Base-by-base conservation (phyloP, 2,113 vertebrate genomes). In the Bufo bufo region DNA sequence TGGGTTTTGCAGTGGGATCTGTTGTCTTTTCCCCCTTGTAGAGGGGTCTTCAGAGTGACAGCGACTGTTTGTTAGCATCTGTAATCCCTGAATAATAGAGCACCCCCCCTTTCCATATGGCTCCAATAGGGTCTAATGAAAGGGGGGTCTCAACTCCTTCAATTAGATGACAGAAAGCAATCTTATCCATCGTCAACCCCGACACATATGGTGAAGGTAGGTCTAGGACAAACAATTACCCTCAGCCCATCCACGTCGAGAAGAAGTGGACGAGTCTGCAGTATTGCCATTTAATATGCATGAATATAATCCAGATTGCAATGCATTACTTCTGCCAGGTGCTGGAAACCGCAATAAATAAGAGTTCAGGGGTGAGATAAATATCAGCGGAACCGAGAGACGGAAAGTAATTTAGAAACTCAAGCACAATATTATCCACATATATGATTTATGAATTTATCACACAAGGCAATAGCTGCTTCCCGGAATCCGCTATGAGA, bases 391-490 rank as follows among this genome's bases (percentile, higher is more conserved):
- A 5, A 85, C 89, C 89, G 89, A 93, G 89, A 91, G 81, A 90
- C 91, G 89, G 75, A 90, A 93, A 94, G 93, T 94, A 94, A 95
- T 95, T 95, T 93, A 94, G 90, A 95, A 92, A 90, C 71, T 87
- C 87, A 93, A 95, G 95, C 93, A 85, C 91, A 92, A 94, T 94
- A 91, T 90, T 47, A 75, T 84, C 92, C 85, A 79, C 77, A 81
- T 87, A 92, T 94, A 93, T 94, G 92, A 94, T 95, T 94, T 92
- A 91, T 92, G 91, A 94, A 94, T 93, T 94, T 93, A 92, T 92
- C 94, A 92, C 91, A 92, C 92, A 91, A 85, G 93, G 89, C 94
- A 95, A 94, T 94, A 91, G 92, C 94, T 91, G 91, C 93, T 94
- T 94, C 91, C 93, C 92, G 92, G 91, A 93, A 92, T 94, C 90